Evolutionary conservation across 2,113 vertebrate species (phyloP).

Genomic region (Siniperca knerii): DNA sequence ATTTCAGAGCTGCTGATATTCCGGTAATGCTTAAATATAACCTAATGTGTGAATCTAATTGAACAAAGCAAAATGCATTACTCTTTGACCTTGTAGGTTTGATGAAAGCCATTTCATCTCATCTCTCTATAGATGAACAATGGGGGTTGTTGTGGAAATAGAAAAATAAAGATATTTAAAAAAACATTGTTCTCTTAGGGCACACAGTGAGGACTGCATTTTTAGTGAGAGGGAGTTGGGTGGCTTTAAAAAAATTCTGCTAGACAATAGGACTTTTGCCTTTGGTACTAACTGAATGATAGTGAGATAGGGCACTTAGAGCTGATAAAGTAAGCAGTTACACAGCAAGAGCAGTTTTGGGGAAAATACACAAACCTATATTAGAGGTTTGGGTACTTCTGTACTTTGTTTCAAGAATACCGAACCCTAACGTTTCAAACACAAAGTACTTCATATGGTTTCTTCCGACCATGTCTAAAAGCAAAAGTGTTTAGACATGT

Average conservation of each 20-base stretch:
- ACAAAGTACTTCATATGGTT: too few species aligned
- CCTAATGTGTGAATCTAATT: slow-evolving; percentile 34
- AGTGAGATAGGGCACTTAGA: background rate
- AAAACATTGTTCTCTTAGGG: slow-evolving; percentile 32
- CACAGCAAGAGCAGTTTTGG: too few species aligned
- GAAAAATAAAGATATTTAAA: slow-evolving; percentile 66
- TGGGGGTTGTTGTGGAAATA: slow-evolving; percentile 46
- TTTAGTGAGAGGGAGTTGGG: background rate
- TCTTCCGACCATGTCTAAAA: background rate
- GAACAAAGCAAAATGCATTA: slow-evolving; percentile 59
- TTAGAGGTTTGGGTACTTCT: background rate
- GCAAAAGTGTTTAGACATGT: background rate
- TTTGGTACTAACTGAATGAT: slow-evolving; percentile 23
- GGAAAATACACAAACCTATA: background rate
- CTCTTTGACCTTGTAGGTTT: slow-evolving; percentile 68
- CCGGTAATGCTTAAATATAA: slow-evolving; percentile 29
- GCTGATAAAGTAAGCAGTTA: background rate
- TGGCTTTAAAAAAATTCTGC: background rate
- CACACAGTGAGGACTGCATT: slow-evolving; percentile 10
- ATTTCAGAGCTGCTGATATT: slow-evolving; percentile 37
- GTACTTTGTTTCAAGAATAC: background rate
- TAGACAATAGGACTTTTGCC: background rate
- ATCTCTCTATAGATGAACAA: slow-evolving; percentile 51
- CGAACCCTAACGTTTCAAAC: too few species aligned
- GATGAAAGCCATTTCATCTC: slow-evolving; percentile 54